Evolutionary conservation across 2,113 vertebrate species (phyloP).

Genomic region (Cynopterus brachyotis): DNA sequence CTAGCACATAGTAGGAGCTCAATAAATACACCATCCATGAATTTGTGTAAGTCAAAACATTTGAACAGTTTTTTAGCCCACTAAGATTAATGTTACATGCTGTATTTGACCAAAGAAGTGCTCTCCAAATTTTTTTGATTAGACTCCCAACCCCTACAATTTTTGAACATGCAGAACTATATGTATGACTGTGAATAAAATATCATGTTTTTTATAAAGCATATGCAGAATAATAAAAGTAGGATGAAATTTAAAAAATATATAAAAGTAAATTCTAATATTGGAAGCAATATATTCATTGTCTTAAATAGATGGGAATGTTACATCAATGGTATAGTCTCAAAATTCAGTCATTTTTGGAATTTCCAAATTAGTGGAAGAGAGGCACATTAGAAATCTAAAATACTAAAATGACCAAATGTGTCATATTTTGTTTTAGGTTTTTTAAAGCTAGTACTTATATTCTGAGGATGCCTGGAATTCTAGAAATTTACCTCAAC

Average conservation of each 20-base stretch:
- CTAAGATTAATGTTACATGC: background rate
- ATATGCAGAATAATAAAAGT: background rate
- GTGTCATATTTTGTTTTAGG: background rate
- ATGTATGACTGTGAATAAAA: background rate
- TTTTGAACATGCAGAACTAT: background rate
- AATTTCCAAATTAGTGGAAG: background rate
- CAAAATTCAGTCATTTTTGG: background rate
- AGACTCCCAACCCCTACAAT: background rate
- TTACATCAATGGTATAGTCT: background rate
- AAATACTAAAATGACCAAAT: background rate
- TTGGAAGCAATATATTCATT: background rate
- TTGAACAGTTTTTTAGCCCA: background rate
- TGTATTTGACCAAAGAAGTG: background rate
- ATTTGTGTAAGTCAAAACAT: slow-evolving; percentile 45
- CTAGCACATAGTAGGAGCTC: background rate
- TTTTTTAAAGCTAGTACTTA: background rate
- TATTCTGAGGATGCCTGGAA: background rate
- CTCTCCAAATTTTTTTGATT: background rate
- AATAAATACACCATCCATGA: background rate
- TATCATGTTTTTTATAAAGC: background rate
- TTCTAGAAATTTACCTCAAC: background rate
- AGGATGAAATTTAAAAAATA: background rate
- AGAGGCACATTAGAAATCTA: background rate
- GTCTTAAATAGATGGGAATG: background rate
- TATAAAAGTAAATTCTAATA: background rate